phyloP scores from a whole-genome alignment of 1,140 invertebrate species.

The Drosophila auraria region DNA sequence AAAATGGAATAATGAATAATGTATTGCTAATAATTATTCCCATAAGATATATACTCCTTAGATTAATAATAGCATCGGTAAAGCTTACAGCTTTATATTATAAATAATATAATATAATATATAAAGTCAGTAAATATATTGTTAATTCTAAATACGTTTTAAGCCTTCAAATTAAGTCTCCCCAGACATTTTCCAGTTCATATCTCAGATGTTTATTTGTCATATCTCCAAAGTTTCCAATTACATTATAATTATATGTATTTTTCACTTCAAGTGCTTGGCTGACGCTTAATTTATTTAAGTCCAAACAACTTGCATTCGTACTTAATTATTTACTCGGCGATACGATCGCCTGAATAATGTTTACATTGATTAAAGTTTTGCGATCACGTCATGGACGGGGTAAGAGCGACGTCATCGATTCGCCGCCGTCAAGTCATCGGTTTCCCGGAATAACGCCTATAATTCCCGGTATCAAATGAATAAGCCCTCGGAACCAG shows the following conservation, averaged over 20 bases:
- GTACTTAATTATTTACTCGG: slow-evolving; percentile 33
- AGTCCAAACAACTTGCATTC: slow-evolving; percentile 30
- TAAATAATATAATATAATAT: too few relatives aligned
- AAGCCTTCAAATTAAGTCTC: neutral
- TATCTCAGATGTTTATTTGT: too few relatives aligned
- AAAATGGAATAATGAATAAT: neutral
- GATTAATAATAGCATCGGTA: too few relatives aligned
- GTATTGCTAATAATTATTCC: too few relatives aligned
- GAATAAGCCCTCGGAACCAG: slow-evolving; percentile 16
- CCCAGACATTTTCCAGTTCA: neutral
- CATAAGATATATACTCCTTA: too few relatives aligned
- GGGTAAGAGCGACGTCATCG: slow-evolving; percentile 30
- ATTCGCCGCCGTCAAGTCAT: slow-evolving; percentile 25
- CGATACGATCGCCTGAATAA: slow-evolving; percentile 48
- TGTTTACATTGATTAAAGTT: slow-evolving; percentile 48
- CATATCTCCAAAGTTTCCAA: slow-evolving; percentile 20
- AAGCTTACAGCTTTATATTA: too few relatives aligned
- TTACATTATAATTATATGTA: slow-evolving; percentile 38
- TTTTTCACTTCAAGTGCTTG: slow-evolving; percentile 33
- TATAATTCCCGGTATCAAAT: slow-evolving; percentile 29
- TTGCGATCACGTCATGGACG: slow-evolving; percentile 38
- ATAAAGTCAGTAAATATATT: too few relatives aligned
- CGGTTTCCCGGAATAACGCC: slow-evolving; percentile 21
- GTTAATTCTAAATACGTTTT: too few relatives aligned
- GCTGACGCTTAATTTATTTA: slow-evolving; percentile 37